These are phyloP conservation scores for Lampris megalopsis DNA, from an alignment of 2,113 vertebrate genomes.

Conservation along the genomic window DNA sequence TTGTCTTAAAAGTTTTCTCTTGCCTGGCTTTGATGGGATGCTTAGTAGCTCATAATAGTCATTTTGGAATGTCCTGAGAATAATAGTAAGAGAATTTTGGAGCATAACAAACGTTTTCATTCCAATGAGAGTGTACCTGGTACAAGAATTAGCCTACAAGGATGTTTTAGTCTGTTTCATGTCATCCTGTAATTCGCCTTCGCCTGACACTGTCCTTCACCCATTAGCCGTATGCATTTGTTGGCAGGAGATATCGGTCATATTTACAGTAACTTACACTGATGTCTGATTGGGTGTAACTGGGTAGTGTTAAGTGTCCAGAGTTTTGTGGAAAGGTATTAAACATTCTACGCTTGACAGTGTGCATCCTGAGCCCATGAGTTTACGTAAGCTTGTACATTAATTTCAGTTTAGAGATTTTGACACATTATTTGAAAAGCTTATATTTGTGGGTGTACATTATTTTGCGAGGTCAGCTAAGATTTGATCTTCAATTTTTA, in stretches of 20 bases:
- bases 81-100: conserved; percentile 4
- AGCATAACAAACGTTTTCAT: conserved; percentile 29
- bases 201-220: conserved; percentile 4
- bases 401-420: conserved; percentile 14
- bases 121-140: conserved; percentile 50
- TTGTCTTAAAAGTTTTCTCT: conserved; percentile 56
- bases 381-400: conserved; percentile 36
- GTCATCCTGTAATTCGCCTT: conserved; percentile 34
- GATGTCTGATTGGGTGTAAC: neutral
- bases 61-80: conserved; percentile 25
- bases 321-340: conserved; percentile 33
- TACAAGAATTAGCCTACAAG: conserved; percentile 32
- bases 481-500: too few relatives aligned
- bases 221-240: neutral
- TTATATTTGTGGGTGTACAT: too few relatives aligned
- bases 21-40: conserved; percentile 35
- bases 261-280: conserved; percentile 19
- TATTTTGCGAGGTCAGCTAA: too few relatives aligned
- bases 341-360: conserved; percentile 24
- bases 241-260: conserved; percentile 1
- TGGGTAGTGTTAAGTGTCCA: neutral
- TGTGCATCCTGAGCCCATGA: neutral
- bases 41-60: conserved; percentile 40
- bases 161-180: conserved; percentile 33
- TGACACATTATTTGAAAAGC: neutral